Percentiles rank a stretch among this genome's conserved stretches.
Conservation (phyloP, 2,797 vertebrate species). For the Gastrophryne carolinensis region DNA sequence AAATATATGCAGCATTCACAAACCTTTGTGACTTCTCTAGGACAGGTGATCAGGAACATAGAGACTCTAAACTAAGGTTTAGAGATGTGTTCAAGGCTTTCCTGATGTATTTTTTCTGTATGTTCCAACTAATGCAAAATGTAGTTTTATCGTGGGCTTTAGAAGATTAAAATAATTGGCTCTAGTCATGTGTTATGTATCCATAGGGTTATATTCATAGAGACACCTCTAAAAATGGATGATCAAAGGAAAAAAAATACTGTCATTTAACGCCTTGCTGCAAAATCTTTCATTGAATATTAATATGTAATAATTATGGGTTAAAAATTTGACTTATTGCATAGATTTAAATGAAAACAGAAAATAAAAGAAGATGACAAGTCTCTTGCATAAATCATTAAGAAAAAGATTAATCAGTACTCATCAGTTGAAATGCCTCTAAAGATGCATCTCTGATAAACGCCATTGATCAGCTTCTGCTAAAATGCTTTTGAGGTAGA, state of each 20-base stretch:
- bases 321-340: not conserved
- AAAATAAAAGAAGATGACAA: not conserved
- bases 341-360: not conserved
- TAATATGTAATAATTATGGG: not conserved
- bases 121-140: no score
- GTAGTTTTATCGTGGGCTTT: no score
- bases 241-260: not conserved
- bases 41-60: no score
- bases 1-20: no score
- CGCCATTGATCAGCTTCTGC: slow-evolving; percentile 27
- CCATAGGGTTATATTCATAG: no score
- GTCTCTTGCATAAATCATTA: slow-evolving; percentile 18
- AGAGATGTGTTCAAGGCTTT: no score
- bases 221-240: not conserved
- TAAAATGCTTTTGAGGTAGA: slow-evolving; percentile 34
- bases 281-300: not conserved
- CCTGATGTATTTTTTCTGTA: no score
- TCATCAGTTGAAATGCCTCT: slow-evolving; percentile 18
- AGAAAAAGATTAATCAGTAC: slow-evolving; percentile 18
- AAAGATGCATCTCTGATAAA: slow-evolving; percentile 32
- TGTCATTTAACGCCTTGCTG: not conserved
- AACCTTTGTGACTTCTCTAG: no score
- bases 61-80: no score
- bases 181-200: no score
- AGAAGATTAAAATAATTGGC: no score